Conservation (phyloP, 2,888 invertebrate genomes). For the Limnephilus rhombicus region DNA sequence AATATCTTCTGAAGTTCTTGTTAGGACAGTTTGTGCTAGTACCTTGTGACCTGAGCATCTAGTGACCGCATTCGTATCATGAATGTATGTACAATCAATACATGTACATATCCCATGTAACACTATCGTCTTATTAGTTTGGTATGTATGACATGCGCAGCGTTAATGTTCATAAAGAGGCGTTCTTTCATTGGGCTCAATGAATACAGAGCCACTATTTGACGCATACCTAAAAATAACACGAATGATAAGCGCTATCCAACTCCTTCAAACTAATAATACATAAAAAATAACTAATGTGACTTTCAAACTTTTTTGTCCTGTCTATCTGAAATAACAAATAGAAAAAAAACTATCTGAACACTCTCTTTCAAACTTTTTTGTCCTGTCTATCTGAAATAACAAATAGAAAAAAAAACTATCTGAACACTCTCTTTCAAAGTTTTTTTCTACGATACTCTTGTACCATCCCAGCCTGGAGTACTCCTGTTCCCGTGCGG, state of each 20-base stretch:
- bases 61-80: background rate
- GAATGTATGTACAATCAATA: background rate
- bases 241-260: background rate
- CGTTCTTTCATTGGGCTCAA: background rate
- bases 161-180: background rate
- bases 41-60: background rate
- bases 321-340: too few species aligned
- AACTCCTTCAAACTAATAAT: background rate
- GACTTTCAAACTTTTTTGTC: too few species aligned
- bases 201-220: background rate
- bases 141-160: background rate
- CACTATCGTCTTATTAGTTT: background rate
- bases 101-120: background rate
- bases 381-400: too few species aligned
- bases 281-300: too few species aligned
- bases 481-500: too few species aligned
- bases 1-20: background rate
- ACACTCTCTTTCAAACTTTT: too few species aligned
- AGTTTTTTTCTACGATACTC: too few species aligned
- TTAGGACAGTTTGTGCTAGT: background rate
- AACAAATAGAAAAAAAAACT: too few species aligned
- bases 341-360: too few species aligned
- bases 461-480: too few species aligned
- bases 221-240: background rate
- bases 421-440: too few species aligned